Conservation (phyloP, 2,113 vertebrate genomes). For the Polypterus senegalus region DNA sequence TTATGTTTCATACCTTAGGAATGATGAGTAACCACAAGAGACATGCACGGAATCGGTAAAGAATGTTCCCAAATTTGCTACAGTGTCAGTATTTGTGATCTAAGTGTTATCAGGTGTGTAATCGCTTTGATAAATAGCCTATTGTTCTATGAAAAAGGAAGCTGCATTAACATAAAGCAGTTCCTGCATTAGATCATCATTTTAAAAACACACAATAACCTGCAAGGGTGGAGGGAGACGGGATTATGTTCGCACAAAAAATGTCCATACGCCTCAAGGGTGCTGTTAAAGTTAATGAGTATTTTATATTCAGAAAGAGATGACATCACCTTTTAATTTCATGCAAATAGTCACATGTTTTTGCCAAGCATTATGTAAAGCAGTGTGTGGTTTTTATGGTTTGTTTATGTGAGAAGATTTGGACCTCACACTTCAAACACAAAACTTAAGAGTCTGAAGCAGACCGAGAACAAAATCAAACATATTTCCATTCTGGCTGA, state of each 20-base stretch:
- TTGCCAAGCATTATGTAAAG: slow-evolving; percentile 12
- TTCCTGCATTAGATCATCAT: slow-evolving; percentile 52
- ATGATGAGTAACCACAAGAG: neutral
- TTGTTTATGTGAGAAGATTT: slow-evolving; percentile 17
- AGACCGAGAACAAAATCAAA: slow-evolving; percentile 5
- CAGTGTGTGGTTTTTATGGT: slow-evolving; percentile 21
- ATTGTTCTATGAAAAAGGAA: slow-evolving; percentile 51
- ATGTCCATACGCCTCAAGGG: slow-evolving; percentile 33
- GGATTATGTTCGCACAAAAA: slow-evolving; percentile 26
- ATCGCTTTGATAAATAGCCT: slow-evolving; percentile 29
- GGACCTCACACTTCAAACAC: slow-evolving; percentile 5
- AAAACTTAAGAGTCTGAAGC: slow-evolving; percentile 1
- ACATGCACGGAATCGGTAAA: neutral
- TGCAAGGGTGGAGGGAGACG: slow-evolving; percentile 29
- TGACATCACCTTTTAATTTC: slow-evolving; percentile 41
- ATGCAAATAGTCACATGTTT: slow-evolving; percentile 23
- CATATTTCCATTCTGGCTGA: slow-evolving; percentile 1
- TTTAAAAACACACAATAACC: slow-evolving; percentile 20
- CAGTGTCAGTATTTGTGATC: neutral
- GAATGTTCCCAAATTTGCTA: neutral
- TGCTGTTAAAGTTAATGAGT: slow-evolving; percentile 39
- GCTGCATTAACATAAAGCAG: slow-evolving; percentile 46
- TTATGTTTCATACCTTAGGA: too few relatives aligned
- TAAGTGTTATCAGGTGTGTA: slow-evolving; percentile 3
- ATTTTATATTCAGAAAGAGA: slow-evolving; percentile 23